Percentiles rank a stretch among this genome's conserved stretches.
phyloP scores from a whole-genome alignment of 1,140 invertebrate species.

The Adelges cooleyi region DNA sequence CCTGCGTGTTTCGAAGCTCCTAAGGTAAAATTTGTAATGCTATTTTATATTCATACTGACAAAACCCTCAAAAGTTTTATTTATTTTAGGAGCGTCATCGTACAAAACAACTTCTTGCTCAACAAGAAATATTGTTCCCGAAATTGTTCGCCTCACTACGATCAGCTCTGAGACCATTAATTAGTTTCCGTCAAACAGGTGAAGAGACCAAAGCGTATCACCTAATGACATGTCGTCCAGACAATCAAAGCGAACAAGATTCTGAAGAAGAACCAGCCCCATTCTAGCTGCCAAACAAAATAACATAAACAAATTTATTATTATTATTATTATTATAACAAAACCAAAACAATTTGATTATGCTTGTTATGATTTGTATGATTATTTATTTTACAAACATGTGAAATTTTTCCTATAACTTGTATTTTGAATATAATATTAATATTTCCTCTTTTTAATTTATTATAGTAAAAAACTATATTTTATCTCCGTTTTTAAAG shows the following conservation, averaged over 20 bases:
- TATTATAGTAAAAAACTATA: no score
- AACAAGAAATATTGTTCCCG: conserved; percentile 65
- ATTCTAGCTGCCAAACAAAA: not conserved
- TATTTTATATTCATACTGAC: not conserved
- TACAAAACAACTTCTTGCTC: conserved; percentile 56
- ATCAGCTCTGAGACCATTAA: conserved; percentile 56
- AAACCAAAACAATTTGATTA: not conserved
- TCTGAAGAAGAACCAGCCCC: conserved; percentile 15
- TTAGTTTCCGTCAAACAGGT: conserved; percentile 48
- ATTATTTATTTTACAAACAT: not conserved
- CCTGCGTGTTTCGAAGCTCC: conserved; percentile 51
- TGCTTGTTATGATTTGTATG: not conserved
- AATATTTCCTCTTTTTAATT: no score
- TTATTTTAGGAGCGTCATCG: conserved; percentile 49
- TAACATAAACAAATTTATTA: no score
- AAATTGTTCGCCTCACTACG: conserved; percentile 54
- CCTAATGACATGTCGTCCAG: not conserved
- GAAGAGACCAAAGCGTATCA: conserved; percentile 37
- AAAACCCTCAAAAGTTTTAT: no score
- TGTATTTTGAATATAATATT: not conserved
- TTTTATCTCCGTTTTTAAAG: no score
- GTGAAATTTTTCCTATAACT: not conserved
- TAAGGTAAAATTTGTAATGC: conserved; percentile 39
- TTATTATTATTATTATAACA: not conserved
- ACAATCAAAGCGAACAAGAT: conserved; percentile 8